Conservation (phyloP, 1,140 invertebrate genomes). For the Heliconius eleuchia region DNA sequence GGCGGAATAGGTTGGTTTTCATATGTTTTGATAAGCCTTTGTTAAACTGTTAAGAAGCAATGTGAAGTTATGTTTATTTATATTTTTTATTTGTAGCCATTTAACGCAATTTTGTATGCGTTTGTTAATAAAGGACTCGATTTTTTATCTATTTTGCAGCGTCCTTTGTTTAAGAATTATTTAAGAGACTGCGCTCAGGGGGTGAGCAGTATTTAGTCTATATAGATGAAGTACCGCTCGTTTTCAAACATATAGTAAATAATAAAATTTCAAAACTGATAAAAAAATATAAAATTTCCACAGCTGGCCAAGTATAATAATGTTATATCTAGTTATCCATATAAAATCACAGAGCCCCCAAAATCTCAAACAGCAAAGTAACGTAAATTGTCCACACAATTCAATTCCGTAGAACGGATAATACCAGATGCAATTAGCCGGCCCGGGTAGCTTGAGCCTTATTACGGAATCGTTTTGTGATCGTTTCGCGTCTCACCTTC, state of each 20-base stretch:
- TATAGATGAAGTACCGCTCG: no score
- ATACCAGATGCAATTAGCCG: slow-evolving; percentile 19
- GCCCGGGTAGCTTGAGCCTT: background rate
- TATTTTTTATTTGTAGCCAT: no score
- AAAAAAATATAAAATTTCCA: background rate
- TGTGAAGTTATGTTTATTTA: no score
- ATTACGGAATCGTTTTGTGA: slow-evolving; percentile 3
- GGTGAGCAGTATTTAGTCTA: no score
- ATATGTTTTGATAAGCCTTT: background rate
- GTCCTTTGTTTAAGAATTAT: no score
- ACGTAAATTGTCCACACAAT: slow-evolving; percentile 15
- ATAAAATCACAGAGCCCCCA: background rate
- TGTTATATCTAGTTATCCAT: background rate
- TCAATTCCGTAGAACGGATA: slow-evolving; percentile 21
- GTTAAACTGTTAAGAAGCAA: background rate
- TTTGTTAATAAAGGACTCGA: no score
- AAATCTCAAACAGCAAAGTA: background rate
- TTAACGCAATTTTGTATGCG: no score
- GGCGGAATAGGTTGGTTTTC: background rate
- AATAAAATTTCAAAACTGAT: no score
- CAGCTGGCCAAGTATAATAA: background rate
- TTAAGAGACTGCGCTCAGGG: no score
- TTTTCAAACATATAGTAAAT: no score
- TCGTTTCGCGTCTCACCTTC: slow-evolving; percentile 19
- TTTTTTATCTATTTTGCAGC: no score